These are phyloP conservation scores for Augochlora pura DNA, from an alignment of 1,140 invertebrate species.

Conservation along the genomic window DNA sequence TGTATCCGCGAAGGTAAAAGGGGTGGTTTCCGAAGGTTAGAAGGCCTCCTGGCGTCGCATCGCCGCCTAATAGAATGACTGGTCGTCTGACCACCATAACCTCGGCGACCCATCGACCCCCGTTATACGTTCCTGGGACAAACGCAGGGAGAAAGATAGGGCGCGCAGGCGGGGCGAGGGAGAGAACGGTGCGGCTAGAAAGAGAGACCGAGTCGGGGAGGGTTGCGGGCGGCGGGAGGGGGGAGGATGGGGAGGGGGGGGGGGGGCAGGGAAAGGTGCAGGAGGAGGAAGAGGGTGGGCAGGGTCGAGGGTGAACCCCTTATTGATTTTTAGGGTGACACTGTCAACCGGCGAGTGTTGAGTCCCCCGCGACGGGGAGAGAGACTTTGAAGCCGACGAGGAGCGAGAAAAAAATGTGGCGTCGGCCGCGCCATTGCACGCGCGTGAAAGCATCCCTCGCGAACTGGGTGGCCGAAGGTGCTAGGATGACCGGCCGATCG, in stretches of 20 bases:
- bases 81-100: slow-evolving; percentile 69
- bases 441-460: slow-evolving; percentile 31
- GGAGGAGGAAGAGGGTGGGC: slow-evolving; percentile 74
- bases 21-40: slow-evolving; percentile 27
- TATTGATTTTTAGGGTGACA: slow-evolving; percentile 86
- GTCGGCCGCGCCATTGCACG: slow-evolving; percentile 61
- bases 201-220: slow-evolving; percentile 28
- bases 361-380: slow-evolving; percentile 79
- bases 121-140: slow-evolving; percentile 60
- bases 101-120: slow-evolving; percentile 58
- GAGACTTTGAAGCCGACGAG: slow-evolving; percentile 73
- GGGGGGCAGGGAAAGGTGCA: slow-evolving; percentile 64
- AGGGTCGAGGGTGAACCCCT: slow-evolving; percentile 80
- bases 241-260: slow-evolving; percentile 70
- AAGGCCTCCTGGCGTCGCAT: slow-evolving; percentile 57
- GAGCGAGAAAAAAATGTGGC: slow-evolving; percentile 71
- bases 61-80: slow-evolving; percentile 72
- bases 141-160: slow-evolving; percentile 42
- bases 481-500: not conserved
- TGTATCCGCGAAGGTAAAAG: too few relatives aligned
- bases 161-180: slow-evolving; percentile 56
- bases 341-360: slow-evolving; percentile 80
- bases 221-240: slow-evolving; percentile 65
- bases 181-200: not conserved
- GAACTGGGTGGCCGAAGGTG: not conserved